Evolutionary conservation across 2,888 invertebrate genomes (phyloP), one percentile per base, ranked within the genome.

Genomic region (Drosophila macrospina): DNA sequence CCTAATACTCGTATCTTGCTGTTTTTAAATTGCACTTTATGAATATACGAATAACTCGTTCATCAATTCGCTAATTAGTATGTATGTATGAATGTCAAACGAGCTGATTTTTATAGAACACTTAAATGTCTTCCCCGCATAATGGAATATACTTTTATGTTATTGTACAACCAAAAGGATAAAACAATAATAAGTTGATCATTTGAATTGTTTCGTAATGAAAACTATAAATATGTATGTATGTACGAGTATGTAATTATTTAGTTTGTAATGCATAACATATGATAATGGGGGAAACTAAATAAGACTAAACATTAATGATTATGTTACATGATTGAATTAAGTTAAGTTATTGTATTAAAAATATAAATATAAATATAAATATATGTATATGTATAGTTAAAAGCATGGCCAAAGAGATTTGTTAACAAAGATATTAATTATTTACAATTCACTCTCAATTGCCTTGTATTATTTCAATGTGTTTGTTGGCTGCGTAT

Each of bases 321-420:
- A 69, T 56, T 74, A 69, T 69, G 60, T 74, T 74, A 63, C 13
- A 60, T 44, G 42, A 64, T 69, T 60, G 10, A 42, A 39, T 55
- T 56, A 47, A 63, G 36, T 50, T 54, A 55, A 52, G 44, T 64
- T 37, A 60, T 59, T 52, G 50, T 55, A 60, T 56, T 66, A 60
- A 28, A 54, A 34, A 55, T 16, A 37, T 54, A 36, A 51, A 51
- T 55, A 64, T 15, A 47, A 30, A 54, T 36, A 48, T 37, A 20
- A 20, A 50, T 15, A 34, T 34, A 11, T 34, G 13, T 8, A 28
- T 32, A 55, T 44, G 42, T 32, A 34, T 67, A 74, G 56, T 65
- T 69, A 63, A 73, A 73, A 68, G 63, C 70, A 51, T 78, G 70
- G 77, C 77, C 77, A 78, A 78, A 78, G 77, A 78, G 70, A 78